Evolutionary conservation across 2,888 invertebrate species (phyloP).

Genomic region (Nemotelus pantherinus): DNA sequence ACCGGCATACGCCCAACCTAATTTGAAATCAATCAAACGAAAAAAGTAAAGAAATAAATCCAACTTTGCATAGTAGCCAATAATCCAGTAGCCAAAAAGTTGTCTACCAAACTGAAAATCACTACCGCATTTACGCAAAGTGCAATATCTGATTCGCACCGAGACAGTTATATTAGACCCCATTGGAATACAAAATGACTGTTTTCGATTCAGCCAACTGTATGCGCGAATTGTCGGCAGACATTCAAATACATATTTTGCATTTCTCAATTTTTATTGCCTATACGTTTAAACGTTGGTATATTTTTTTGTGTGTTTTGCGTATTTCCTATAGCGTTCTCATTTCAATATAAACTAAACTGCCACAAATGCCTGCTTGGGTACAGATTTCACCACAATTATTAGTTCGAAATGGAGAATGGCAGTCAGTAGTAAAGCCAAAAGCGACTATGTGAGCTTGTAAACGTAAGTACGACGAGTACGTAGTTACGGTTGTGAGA

Average conservation of each 20-base stretch:
- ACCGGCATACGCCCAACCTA: no score
- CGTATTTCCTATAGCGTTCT: conserved; percentile 40
- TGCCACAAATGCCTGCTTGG: neutral
- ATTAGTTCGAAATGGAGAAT: neutral
- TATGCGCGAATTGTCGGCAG: conserved; percentile 4
- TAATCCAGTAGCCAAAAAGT: conserved; percentile 6
- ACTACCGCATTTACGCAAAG: conserved; percentile 46
- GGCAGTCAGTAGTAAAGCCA: neutral
- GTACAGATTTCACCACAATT: conserved; percentile 1
- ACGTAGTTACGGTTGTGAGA: conserved; percentile 9
- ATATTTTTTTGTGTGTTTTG: neutral
- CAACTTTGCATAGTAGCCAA: no score
- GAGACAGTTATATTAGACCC: conserved; percentile 48
- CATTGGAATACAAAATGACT: conserved; percentile 46
- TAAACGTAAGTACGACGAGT: neutral
- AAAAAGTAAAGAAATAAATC: no score
- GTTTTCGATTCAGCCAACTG: conserved; percentile 9
- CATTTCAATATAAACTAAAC: conserved; percentile 5
- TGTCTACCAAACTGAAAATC: neutral
- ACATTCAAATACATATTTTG: neutral
- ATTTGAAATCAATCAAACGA: no score
- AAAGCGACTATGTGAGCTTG: neutral
- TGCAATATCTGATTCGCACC: conserved; percentile 47
- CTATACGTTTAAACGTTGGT: conserved; percentile 5
- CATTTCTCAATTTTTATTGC: conserved; percentile 34